phyloP scores from a whole-genome alignment of 2,797 vertebrate species.

The Glyptemys insculpta region DNA sequence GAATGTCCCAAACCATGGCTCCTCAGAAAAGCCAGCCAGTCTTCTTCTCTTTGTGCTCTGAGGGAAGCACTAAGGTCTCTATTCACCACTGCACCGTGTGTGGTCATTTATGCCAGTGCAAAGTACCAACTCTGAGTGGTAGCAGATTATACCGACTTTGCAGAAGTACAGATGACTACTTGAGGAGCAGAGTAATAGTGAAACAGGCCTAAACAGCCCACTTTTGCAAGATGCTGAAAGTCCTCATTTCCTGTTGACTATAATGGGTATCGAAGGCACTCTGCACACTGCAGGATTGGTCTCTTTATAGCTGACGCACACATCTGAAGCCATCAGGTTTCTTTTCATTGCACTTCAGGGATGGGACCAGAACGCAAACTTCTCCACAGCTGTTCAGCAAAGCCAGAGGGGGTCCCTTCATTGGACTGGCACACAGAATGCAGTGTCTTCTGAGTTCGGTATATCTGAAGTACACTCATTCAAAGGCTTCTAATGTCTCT shows the following conservation, averaged over 20 bases:
- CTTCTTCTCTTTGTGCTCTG: background rate
- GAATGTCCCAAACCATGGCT: background rate
- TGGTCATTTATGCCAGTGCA: background rate
- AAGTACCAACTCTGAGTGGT: background rate
- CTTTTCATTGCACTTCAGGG: background rate
- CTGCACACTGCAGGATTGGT: background rate
- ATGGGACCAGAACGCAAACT: background rate
- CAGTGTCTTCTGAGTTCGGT: background rate
- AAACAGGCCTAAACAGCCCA: background rate
- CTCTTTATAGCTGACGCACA: background rate
- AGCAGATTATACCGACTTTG: background rate
- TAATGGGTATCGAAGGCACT: background rate
- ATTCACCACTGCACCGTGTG: background rate
- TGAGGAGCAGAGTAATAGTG: background rate
- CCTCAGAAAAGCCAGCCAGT: background rate
- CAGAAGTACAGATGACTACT: background rate
- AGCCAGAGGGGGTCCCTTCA: background rate
- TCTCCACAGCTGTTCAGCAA: background rate
- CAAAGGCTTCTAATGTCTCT: background rate
- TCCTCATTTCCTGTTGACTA: background rate
- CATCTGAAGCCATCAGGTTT: background rate
- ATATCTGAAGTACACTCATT: background rate
- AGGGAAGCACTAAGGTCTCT: background rate
- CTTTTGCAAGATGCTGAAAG: background rate
- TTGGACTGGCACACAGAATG: background rate